These are phyloP conservation scores for Calyptommatus sinebrachiatus DNA, from an alignment of 2,113 vertebrate species.

Conservation along the genomic window DNA sequence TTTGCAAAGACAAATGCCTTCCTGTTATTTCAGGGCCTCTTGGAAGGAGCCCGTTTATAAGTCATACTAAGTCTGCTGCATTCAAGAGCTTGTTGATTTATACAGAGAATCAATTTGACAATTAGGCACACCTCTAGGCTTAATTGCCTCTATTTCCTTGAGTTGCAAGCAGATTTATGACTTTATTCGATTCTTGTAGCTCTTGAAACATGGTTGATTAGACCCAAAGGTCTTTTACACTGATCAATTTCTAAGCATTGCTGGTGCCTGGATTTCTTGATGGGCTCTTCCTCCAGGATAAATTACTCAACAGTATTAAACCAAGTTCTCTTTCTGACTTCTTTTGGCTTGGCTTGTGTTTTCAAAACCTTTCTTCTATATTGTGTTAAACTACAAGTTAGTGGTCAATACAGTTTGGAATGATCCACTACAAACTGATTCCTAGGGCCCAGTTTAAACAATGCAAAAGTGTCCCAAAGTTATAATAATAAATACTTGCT, in stretches of 20 bases:
- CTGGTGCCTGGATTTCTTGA: constrained; percentile 54
- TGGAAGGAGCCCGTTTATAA: background rate
- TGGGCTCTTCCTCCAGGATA: constrained; percentile 54
- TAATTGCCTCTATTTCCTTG: constrained; percentile 72
- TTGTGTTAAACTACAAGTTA: background rate
- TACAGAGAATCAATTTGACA: constrained; percentile 70
- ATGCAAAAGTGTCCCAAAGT: background rate
- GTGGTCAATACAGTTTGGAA: background rate
- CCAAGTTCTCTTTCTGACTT: constrained; percentile 37
- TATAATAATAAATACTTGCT: background rate
- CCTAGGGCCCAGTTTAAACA: too few relatives aligned
- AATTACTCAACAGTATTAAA: constrained; percentile 57
- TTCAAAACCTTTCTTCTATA: background rate
- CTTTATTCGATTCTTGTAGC: constrained; percentile 67
- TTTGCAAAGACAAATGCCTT: background rate
- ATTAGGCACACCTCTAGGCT: constrained; percentile 70
- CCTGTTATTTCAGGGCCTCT: background rate
- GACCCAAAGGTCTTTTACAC: constrained; percentile 57
- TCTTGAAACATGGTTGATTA: constrained; percentile 66
- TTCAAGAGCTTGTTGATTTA: constrained; percentile 61
- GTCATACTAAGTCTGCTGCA: rapidly evolving
- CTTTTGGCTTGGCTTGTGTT: constrained; percentile 30
- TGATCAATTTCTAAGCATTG: constrained; percentile 52
- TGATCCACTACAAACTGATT: background rate
- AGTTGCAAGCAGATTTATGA: constrained; percentile 66